Evolutionary conservation across 2,888 invertebrate species (phyloP), one percentile per base, ranked within the genome.

Genomic region (Escarpia spicata): DNA sequence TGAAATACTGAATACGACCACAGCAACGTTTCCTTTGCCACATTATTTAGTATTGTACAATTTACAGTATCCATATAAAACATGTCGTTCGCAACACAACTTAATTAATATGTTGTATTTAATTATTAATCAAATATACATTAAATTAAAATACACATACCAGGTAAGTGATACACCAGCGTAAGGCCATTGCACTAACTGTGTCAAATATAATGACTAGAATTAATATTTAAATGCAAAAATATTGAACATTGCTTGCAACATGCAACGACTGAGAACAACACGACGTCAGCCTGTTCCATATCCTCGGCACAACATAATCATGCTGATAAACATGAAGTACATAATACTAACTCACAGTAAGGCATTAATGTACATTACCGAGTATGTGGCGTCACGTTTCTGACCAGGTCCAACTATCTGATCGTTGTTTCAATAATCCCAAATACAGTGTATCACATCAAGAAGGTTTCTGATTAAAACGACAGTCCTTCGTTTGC

Each of bases 231-330:
- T 75, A 75, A 75, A 75, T 75, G 75, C 75, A 75, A 75, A 75
- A 75, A 75, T 75, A 75, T 75, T 75, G n/a, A 75, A 75, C 75
- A 75, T 75, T 75, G 75, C 75, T 75, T 75, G n/a, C 75, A 75
- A 75, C n/a, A 75, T 26, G n/a, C 19, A 75, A 26, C n/a, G 19
- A 75, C 75, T 19, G 19, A 26, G 26, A 1, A 75, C 1, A 60
- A 60, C 60, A 60, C 60, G 19, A 75, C 75, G 19, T 26, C 19
- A 75, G 19, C 19, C 75, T 75, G 75, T 15, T 26, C 19, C 75
- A 26, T 26, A 75, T 6, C 19, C 75, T 15, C 26, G n/a, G 26
- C 19, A 6, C 75, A 19, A 75, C 15, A 26, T 75, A 26, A 19
- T 75, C 26, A n/a, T 26, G 19, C 75, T 4, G 75, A 26, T 15